phyloP scores from a whole-genome alignment of 2,888 invertebrate genomes.

The Lithophane leautieri region DNA sequence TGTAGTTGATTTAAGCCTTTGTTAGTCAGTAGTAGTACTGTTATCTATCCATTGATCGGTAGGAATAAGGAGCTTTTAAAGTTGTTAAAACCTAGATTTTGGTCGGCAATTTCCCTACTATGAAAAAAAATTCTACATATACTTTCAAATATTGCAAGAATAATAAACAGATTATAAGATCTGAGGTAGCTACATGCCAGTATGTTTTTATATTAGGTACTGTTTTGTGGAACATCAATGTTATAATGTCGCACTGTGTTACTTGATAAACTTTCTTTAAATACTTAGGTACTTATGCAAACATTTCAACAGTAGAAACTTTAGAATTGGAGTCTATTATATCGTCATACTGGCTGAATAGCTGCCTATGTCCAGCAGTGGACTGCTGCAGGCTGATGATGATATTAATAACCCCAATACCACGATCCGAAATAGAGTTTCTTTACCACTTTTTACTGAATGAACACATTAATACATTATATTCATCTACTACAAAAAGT shows the following conservation, averaged over 20 bases:
- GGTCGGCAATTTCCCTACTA: background rate
- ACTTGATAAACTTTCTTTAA: background rate
- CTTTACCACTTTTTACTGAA: too few relatives aligned
- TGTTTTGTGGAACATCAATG: background rate
- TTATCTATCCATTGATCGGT: slow-evolving; percentile 10
- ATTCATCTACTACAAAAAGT: background rate
- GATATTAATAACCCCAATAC: background rate
- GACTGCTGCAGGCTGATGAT: too few relatives aligned
- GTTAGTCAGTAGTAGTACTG: background rate
- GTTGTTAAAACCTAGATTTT: background rate
- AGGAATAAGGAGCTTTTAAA: background rate
- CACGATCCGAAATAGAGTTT: background rate
- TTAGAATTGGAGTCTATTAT: background rate
- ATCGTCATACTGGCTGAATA: background rate
- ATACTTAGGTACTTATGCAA: background rate
- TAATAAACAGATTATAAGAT: too few relatives aligned
- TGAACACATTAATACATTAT: background rate
- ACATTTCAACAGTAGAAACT: background rate
- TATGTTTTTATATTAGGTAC: background rate
- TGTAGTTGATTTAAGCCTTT: slow-evolving; percentile 28
- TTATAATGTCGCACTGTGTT: background rate
- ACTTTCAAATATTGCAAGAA: background rate
- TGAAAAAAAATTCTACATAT: background rate
- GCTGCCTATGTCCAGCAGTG: too few relatives aligned
- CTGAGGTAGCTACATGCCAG: too few relatives aligned